phyloP scores from a whole-genome alignment of 2,113 vertebrate genomes.

The Cyanoramphus novaezelandiae region DNA sequence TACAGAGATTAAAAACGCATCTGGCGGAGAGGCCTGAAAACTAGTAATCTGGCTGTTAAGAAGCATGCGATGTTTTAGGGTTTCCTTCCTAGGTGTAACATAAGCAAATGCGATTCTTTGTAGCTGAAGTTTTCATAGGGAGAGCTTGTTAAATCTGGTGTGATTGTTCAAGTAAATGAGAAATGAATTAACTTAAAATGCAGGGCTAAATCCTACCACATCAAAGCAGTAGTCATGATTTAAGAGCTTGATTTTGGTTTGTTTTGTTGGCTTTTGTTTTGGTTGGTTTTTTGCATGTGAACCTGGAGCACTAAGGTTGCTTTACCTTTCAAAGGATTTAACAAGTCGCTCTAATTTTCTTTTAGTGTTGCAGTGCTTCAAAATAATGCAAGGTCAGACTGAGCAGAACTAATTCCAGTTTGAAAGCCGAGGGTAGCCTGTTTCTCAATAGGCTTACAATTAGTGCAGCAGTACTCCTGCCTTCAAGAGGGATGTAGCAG shows the following conservation, averaged over 20 bases:
- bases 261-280: neutral
- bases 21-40: slow-evolving; percentile 19
- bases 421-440: neutral
- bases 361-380: neutral
- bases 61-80: neutral
- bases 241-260: slow-evolving; percentile 34
- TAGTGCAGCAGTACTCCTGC: neutral
- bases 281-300: neutral
- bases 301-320: neutral
- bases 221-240: slow-evolving; percentile 4
- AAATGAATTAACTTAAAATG: slow-evolving; percentile 53
- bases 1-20: neutral
- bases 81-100: slow-evolving; percentile 8
- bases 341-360: slow-evolving; percentile 2
- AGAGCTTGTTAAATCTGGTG: slow-evolving; percentile 33
- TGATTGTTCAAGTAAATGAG: slow-evolving; percentile 19
- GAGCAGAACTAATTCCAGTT: slow-evolving; percentile 15
- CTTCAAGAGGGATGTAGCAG: neutral
- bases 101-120: slow-evolving; percentile 7
- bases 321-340: slow-evolving; percentile 9
- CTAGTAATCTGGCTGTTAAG: neutral
- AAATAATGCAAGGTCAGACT: neutral
- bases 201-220: neutral
- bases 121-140: slow-evolving; percentile 24
- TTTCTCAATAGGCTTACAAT: neutral